Evolutionary conservation across 2,797 vertebrate species (phyloP), one percentile per base, ranked within the genome.

Genomic region (Pteropus rufus): DNA sequence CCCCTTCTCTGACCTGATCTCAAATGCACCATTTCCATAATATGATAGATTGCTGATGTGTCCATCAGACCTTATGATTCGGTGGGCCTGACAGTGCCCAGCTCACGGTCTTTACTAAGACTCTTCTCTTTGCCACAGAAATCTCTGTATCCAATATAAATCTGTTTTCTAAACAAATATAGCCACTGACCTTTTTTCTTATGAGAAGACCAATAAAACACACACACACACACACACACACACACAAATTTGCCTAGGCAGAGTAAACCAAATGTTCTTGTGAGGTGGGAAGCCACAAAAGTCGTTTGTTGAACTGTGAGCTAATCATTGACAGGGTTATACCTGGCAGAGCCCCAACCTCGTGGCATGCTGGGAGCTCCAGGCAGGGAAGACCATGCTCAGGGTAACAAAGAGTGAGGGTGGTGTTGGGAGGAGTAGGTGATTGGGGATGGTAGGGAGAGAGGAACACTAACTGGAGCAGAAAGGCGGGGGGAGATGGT

Each of bases 91-190:
- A 83, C 70, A 58, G 56, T 29, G 15, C 73, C 73, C 65, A 46
- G 24, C 39, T 69, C 24, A 9, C 24, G n/a, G 36, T 21, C 19
- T 91, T 39, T 58, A 7, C 26, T 15, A 86, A n/a, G 36, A 34
- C n/a, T 23, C 41, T 95, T 79, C 52, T 70, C 29, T 83, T 86
- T 52, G 39, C 49, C n/a, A 26, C 0, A 79, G 24, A 69, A 29
- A 29, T 15, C n/a, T 60, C 46, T 91, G 5, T 36, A 67, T 75
- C 70, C 44, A 44, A 29, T 52, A 16, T 70, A 41, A 76, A 93
- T 89, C 24, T 52, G 39, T 87, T 76, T 77, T 95, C 36, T 72
- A 62, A 64, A 60, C 29, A 72, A 83, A 81, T 64, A 65, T 0
- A 70, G 52, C 18, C 11, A 67, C 18, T 87, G 44, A 39, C 41